These are phyloP conservation scores for Pyrochroa serraticornis DNA, from an alignment of 2,888 invertebrate genomes.

Conservation along the genomic window DNA sequence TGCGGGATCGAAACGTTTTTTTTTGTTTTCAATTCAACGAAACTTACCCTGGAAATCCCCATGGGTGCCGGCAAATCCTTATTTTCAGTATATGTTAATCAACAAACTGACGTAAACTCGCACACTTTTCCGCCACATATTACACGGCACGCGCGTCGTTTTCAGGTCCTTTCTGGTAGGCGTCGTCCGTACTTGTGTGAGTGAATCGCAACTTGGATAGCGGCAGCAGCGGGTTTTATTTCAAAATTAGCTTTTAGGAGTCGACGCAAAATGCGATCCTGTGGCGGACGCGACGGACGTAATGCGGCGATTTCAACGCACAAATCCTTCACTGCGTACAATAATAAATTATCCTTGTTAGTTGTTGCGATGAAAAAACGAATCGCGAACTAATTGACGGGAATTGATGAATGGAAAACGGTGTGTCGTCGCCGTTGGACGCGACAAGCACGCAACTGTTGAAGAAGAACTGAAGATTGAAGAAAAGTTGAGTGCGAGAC, in stretches of 20 bases:
- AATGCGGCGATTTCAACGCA: no score
- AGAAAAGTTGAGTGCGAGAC: no score
- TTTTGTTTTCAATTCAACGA: background rate
- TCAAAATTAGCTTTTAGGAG: conserved; percentile 44
- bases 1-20: background rate
- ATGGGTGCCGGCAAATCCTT: conserved; percentile 30
- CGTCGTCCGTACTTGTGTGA: conserved; percentile 41
- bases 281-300: no score
- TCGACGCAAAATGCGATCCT: conserved; percentile 17
- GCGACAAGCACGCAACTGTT: no score
- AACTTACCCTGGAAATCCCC: conserved; percentile 37
- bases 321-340: no score
- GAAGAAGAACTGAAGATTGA: no score
- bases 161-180: conserved; percentile 30
- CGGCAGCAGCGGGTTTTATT: conserved; percentile 45
- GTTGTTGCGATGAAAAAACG: no score
- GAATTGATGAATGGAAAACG: no score
- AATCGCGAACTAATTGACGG: no score
- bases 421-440: no score
- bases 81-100: conserved; percentile 12
- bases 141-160: conserved; percentile 28
- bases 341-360: no score
- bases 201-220: conserved; percentile 39
- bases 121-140: conserved; percentile 43
- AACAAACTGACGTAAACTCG: conserved; percentile 34